A percentile compares a stretch with the other conserved stretches of the same genome.
phyloP scores from a whole-genome alignment of 2,797 vertebrate genomes.

The Cetoscarus ocellatus region DNA sequence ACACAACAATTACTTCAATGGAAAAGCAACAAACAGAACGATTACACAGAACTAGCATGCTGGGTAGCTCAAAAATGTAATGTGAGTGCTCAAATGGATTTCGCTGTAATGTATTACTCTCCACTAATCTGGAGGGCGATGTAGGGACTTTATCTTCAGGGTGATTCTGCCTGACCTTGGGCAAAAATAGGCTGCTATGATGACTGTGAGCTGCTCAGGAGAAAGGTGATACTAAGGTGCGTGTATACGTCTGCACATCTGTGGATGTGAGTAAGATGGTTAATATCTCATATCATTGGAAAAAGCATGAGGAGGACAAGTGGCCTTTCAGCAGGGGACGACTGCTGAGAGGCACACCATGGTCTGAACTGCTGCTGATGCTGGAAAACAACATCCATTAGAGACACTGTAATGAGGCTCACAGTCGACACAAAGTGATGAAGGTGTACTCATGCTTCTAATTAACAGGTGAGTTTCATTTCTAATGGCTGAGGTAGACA shows the following conservation, averaged over 20 bases:
- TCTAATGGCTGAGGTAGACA: background rate
- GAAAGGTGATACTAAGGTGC: slow-evolving; percentile 19
- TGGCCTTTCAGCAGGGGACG: slow-evolving; percentile 53
- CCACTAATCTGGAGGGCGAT: slow-evolving; percentile 8
- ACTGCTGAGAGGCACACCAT: slow-evolving; percentile 22
- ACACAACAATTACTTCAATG: too few relatives aligned
- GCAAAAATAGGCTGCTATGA: slow-evolving; percentile 33
- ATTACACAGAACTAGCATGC: too few relatives aligned
- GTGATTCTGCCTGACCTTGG: slow-evolving; percentile 50
- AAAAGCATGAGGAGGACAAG: slow-evolving; percentile 7
- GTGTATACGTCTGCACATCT: slow-evolving; percentile 1
- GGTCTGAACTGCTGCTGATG: slow-evolving; percentile 48
- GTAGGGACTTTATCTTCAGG: slow-evolving; percentile 47
- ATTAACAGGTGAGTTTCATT: slow-evolving; percentile 34
- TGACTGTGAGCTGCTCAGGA: slow-evolving; percentile 10
- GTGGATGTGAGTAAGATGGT: slow-evolving; percentile 2
- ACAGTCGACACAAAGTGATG: slow-evolving; percentile 27
- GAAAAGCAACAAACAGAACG: too few relatives aligned
- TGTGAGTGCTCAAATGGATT: too few relatives aligned
- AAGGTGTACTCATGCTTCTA: slow-evolving; percentile 31
- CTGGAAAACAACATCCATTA: slow-evolving; percentile 51
- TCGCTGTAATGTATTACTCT: too few relatives aligned
- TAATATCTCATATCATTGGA: slow-evolving; percentile 51
- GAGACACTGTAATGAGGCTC: slow-evolving; percentile 17
- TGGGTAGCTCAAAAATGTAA: too few relatives aligned